Evolutionary conservation across 1,140 invertebrate genomes (phyloP), one percentile per base, ranked within the genome.

Genomic region (Spodoptera litura): DNA sequence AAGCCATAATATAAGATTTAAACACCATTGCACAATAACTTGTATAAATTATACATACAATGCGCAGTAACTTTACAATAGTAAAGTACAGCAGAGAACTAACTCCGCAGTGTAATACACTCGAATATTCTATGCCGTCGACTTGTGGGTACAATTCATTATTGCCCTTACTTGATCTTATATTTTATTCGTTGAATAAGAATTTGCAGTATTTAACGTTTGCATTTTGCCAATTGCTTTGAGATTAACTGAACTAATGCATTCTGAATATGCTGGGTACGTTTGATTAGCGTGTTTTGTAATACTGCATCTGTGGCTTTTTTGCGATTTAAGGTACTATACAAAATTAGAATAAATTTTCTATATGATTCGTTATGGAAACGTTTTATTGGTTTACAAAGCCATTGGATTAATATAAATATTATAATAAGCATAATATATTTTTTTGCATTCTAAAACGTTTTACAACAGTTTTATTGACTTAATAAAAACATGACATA

Each of bases 61-160:
- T 53, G 13, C 11, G 12, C 11, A 31, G 27, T 61, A 25, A 31
- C 58, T 27, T n/a, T 70, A n/a, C 20, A 70, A 70, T n/a, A 31
- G 66, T 70, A 53, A 53, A 20, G 49, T 25, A 35, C 25, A n/a
- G n/a, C 10, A 5, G 6, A 44, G 38, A 44, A 44, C 38, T 44
- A 44, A 44, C 38, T 9, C 66, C 9, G 49, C 49, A 70, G 66
- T 70, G 15, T 52, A 68, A 68, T 68, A 13, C 49, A 70, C 51
- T 70, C 66, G 25, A 70, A 70, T 70, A 70, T 70, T 53, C 66
- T 31, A 31, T 4, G 20, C 62, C 49, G 44, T 27, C 12, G 27
- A 53, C 66, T 66, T 53, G 49, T 31, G 66, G 66, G 66, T 4
- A 70, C 49, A 53, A 53, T 70, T 70, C 12, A 70, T 70, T 70